phyloP scores from a whole-genome alignment of 2,113 vertebrate genomes.

The Microcebus murinus region DNA sequence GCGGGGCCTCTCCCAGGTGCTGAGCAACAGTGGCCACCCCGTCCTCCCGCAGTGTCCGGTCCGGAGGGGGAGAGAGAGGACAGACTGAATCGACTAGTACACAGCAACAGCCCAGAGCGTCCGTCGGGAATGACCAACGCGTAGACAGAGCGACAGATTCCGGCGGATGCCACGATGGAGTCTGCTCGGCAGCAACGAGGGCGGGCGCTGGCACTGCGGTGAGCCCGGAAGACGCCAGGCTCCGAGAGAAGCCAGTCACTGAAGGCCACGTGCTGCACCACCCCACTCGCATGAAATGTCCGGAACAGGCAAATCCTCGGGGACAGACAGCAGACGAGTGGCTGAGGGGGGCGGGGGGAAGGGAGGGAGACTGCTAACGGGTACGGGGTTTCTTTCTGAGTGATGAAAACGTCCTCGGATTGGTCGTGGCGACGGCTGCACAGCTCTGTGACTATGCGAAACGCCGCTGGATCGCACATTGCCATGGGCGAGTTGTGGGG shows the following conservation, averaged over 20 bases:
- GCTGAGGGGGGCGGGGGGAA: neutral
- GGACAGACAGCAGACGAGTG: no score
- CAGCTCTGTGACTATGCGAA: rapidly evolving
- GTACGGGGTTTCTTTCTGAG: neutral
- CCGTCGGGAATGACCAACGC: no score
- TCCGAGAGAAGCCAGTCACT: neutral
- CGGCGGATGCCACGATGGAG: neutral
- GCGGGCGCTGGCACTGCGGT: rapidly evolving
- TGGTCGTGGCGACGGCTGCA: no score
- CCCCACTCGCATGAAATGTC: no score
- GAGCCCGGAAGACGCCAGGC: no score
- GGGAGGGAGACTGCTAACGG: neutral
- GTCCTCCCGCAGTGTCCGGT: neutral
- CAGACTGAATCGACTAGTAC: rapidly evolving
- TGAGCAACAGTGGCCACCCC: neutral
- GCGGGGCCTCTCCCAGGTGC: neutral
- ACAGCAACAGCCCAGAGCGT: rapidly evolving
- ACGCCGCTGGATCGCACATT: rapidly evolving
- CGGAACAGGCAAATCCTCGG: neutral
- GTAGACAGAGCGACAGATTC: neutral
- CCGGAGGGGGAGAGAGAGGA: neutral
- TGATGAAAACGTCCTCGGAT: no score
- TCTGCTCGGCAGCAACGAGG: rapidly evolving
- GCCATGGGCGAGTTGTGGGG: rapidly evolving
- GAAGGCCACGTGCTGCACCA: neutral